Base-by-base conservation (phyloP, 2,113 vertebrate genomes). In the Brachypteracias leptosomus region DNA sequence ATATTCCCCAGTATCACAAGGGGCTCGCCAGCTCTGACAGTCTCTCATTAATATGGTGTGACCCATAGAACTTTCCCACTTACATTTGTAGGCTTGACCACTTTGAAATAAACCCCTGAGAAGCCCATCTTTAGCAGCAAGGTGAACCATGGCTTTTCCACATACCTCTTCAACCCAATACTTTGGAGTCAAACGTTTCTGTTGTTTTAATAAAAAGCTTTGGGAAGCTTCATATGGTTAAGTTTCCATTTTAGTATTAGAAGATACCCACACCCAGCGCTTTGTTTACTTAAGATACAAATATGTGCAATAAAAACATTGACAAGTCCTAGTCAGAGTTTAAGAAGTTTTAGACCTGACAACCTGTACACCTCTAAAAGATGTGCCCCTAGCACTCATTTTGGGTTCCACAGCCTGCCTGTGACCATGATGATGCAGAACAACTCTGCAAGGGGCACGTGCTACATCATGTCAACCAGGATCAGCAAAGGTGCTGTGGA, bases 201-300 rank as follows among this genome's bases (percentile, higher is more conserved):
- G 8, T 52, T 61, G 62, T 84, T 93, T 81, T 82, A 90, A 84
- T 77, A 54, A 7, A 82, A 68, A 76, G 73, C 55, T 93, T 80
- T 61, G 90, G 51, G 78, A 95, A 86, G 68, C 65, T 88, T 86
- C 67, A 42, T 55, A 88, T 68, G n/a, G 85, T 73, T 89, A 59
- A 47, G 58, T 61, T 91, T 91, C 88, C 54, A 75, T 85, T 93
- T 82, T 76, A 85, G 44, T 44, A 88, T 72, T 79, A 91, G 88
- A 85, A 91, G 85, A 73, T 93, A 76, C 72, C 78, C 74, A 83
- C 78, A 94, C 49, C 75, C 63, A 80, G 75, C 31, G 36, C 79
- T 95, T 94, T 49, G 61, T 76, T 94, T 91, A 88, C 85, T 89
- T 88, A 95, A 95, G 90, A 96, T 81, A 92, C 68, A 84, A 95